Percentiles rank a stretch among this genome's conserved stretches.
Evolutionary conservation across 2,113 vertebrate genomes (phyloP).

Genomic region (Phaethornis superciliosus): DNA sequence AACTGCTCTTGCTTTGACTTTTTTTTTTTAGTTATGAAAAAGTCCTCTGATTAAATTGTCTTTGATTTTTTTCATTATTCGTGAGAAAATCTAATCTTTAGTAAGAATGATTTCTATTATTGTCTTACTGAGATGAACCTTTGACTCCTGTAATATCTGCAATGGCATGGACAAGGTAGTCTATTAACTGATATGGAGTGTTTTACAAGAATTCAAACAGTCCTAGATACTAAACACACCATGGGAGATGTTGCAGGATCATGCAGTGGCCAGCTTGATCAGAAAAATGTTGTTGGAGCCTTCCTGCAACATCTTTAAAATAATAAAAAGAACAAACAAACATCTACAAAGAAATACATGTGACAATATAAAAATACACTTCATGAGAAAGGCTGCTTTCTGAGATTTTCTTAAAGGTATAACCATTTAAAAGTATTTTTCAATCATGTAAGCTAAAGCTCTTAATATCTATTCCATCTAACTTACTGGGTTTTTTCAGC

Average conservation of each 20-base stretch:
- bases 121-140: slow-evolving; percentile 12
- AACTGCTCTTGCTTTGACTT: not conserved
- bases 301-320: not conserved
- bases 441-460: not conserved
- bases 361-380: not conserved
- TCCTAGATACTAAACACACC: not conserved
- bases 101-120: slow-evolving; percentile 4
- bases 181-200: not conserved
- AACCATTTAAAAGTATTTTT: not conserved
- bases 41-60: not conserved
- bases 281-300: not conserved
- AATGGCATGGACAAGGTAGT: not conserved
- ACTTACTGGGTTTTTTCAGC: not conserved
- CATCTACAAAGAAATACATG: not conserved
- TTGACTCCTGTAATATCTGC: not conserved
- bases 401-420: not conserved
- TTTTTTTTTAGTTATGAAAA: not conserved
- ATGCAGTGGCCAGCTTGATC: not conserved
- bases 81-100: not conserved
- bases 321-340: not conserved
- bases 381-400: not conserved
- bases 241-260: not conserved
- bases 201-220: not conserved
- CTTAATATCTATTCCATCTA: not conserved
- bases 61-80: slow-evolving; percentile 3